These are phyloP conservation scores for Megalopta genalis DNA, from an alignment of 1,140 invertebrate species.

Conservation along the genomic window DNA sequence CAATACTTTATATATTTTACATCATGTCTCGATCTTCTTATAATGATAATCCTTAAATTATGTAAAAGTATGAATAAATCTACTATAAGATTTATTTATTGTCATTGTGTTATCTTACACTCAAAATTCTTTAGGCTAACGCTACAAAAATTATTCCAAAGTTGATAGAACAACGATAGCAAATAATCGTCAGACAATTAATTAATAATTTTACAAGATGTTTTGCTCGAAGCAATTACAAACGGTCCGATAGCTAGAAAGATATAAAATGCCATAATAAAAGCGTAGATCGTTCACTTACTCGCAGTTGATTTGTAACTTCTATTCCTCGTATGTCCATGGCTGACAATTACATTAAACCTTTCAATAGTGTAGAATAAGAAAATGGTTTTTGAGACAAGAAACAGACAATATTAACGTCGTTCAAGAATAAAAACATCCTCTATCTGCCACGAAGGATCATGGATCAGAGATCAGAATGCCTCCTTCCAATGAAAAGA, in stretches of 20 bases:
- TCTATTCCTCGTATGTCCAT: constrained; percentile 78
- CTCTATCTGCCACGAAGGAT: constrained; percentile 57
- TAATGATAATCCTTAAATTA: too few relatives aligned
- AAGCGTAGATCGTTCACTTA: constrained; percentile 49
- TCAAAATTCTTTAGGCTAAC: not conserved
- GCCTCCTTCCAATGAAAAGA: constrained; percentile 13
- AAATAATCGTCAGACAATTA: not conserved
- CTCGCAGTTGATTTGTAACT: constrained; percentile 78
- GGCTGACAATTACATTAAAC: constrained; percentile 32
- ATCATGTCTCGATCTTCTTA: too few relatives aligned
- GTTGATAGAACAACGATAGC: not conserved
- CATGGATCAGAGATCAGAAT: constrained; percentile 18
- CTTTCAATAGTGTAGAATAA: not conserved
- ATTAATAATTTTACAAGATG: not conserved
- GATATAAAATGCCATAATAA: not conserved
- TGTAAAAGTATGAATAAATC: not conserved
- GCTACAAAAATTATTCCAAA: not conserved
- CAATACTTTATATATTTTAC: not conserved
- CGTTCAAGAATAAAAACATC: constrained; percentile 60
- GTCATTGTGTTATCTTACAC: not conserved
- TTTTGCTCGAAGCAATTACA: not conserved
- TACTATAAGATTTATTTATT: not conserved
- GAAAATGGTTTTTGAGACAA: constrained; percentile 7
- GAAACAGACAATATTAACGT: constrained; percentile 43
- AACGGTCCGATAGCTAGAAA: not conserved